Conservation (phyloP, 92 coral and sea anemone species). For the Epizoanthus illoricatus region DNA sequence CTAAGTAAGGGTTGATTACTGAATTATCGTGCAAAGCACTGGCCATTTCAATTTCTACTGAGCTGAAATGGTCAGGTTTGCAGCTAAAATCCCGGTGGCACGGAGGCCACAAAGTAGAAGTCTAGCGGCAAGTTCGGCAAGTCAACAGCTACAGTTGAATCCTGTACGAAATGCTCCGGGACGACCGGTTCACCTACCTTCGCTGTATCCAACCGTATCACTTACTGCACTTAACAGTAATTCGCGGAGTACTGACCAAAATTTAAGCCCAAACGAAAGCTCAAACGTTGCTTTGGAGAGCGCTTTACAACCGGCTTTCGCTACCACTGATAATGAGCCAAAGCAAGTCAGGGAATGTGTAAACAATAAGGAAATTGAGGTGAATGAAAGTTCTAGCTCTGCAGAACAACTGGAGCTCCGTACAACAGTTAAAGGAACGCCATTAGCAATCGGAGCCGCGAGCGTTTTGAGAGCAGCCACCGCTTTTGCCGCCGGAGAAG, state of each 20-base stretch:
- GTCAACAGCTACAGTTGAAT: slow-evolving; percentile 25
- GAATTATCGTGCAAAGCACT: neutral
- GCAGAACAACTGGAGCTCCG: slow-evolving; percentile 14
- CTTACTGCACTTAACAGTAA: slow-evolving; percentile 58
- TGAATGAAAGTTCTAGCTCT: neutral
- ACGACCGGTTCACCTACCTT: slow-evolving; percentile 64
- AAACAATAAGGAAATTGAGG: slow-evolving; percentile 11
- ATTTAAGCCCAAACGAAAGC: neutral
- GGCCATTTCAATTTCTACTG: neutral
- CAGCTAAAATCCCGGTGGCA: slow-evolving; percentile 16
- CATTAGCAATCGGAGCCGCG: slow-evolving; percentile 71
- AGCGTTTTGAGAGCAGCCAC: slow-evolving; percentile 78
- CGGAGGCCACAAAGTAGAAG: slow-evolving; percentile 32
- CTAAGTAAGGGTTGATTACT: neutral
- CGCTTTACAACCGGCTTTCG: slow-evolving; percentile 9
- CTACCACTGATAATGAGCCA: slow-evolving; percentile 9
- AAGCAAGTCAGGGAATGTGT: neutral
- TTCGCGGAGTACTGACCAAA: neutral
- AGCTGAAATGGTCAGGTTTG: slow-evolving; percentile 25
- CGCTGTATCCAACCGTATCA: slow-evolving; percentile 78
- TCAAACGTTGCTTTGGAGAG: slow-evolving; percentile 17
- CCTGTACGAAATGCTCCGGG: slow-evolving; percentile 50
- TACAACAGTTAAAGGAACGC: slow-evolving; percentile 60
- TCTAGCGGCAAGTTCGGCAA: slow-evolving; percentile 19
- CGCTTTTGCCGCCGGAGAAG: slow-evolving; percentile 73